Base-by-base conservation (phyloP, 2,113 vertebrate genomes). In the Phylloscopus whistleri region DNA sequence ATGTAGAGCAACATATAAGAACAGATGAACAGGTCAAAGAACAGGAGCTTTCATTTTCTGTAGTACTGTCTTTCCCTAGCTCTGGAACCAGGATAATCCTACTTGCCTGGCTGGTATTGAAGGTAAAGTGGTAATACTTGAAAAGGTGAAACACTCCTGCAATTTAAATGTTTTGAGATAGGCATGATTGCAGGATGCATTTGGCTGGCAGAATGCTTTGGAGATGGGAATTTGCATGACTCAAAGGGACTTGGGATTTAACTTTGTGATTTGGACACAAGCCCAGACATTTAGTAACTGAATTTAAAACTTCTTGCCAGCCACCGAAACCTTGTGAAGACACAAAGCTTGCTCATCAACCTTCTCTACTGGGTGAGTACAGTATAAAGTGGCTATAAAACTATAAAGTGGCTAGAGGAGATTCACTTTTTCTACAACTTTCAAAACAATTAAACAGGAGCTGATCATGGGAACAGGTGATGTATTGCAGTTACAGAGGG, bases 281-380 rank as follows among this genome's bases (percentile, higher is more conserved):
- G 91, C 62, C 44, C 53, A 95, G 77, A 81, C 85, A 95, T 51
- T 96, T 88, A 21, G 7, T 89, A 87, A 95, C 56, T 89, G 95
- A 97, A 59, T 95, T 96, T 16, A 82, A 56, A 84, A 70, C 63
- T 56, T 90, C 90, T 94, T 97, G 67, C 56, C 56, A 96, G 58
- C 73, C 81, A 31, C 67, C 14, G 3, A 79, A 62, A 46, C 41
- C 88, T 58, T 6, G 30, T 64, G 94, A 70, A 93, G 96, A 64
- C 31, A 94, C 70, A 85, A 43, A 15, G 1, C 37, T 72, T 12
- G 22, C 78, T 55, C 33, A 18, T 44, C 63, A 59, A 18, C 35
- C 74, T 91, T 59, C 81, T 84, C 75, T 78, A 0, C 66, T 48
- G 13, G 91, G 98, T 98, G 76, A 97, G 98, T 95, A 63, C 51